Evolutionary conservation across 1,140 invertebrate genomes (phyloP), one percentile per base, ranked within the genome.

Genomic region (Lepidurus arcticus): DNA sequence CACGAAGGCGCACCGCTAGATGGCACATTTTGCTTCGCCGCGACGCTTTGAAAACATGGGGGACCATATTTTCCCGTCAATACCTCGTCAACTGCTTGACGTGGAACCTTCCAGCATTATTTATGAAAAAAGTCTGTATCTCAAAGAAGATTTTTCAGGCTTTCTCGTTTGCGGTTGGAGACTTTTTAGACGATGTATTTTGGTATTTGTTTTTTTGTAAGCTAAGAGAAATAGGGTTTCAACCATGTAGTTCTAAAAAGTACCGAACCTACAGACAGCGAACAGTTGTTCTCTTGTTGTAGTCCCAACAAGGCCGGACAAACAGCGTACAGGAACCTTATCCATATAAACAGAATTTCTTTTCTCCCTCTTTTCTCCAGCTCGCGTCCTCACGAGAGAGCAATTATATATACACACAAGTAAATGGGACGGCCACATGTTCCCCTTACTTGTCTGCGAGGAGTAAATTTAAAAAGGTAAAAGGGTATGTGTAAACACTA

Each of bases 371-470:
- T 21, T 65, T 16, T 16, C 21, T 21, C 21, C 53, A 13, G 53
- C 53, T 65, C 53, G 7, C 45, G 45, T 16, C 10, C 21, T 21
- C 53, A n/a, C 53, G 53, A 13, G 53, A 65, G 53, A 65, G 21
- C 53, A 65, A 65, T 13, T 21, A 65, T 65, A 65, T 16, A 65
- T 21, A 65, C 53, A 65, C 45, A 47, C 13, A 21, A 65, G 53
- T n/a, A 65, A 13, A 65, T 65, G 9, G 53, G 53, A 65, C n/a
- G 21, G 53, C 53, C 53, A 65, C 53, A 65, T 65, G 53, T 65
- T 65, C 53, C 53, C 53, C 21, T 9, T n/a, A 13, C 21, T 13
- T 65, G 53, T n/a, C 53, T 21, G n/a, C 21, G 16, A 13, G 16
- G 53, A 65, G 53, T 65, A 9, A 65, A 65, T 65, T 65, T 65